These are phyloP conservation scores for Danio jaintianensis DNA, from an alignment of 2,797 vertebrate species.

Conservation along the genomic window DNA sequence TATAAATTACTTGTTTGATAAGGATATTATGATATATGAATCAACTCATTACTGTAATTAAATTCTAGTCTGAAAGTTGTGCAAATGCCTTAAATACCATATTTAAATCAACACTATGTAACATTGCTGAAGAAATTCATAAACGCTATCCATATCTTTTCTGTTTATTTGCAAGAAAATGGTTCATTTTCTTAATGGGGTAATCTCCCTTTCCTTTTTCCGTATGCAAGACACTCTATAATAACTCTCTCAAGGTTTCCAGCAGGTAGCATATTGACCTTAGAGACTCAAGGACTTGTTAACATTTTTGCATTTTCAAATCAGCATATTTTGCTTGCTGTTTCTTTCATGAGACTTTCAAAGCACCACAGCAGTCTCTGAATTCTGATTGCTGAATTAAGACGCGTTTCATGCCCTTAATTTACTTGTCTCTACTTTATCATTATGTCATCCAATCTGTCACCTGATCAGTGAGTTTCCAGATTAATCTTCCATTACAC, in stretches of 20 bases:
- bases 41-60: background rate
- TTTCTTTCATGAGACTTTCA: conserved; percentile 8
- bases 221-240: background rate
- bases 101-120: background rate
- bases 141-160: background rate
- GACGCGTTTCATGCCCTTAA: background rate
- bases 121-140: background rate
- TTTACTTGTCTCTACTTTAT: conserved; percentile 21
- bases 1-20: background rate
- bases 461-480: conserved; percentile 54
- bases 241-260: conserved; percentile 20
- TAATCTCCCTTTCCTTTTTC: background rate
- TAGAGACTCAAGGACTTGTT: conserved; percentile 24
- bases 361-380: conserved; percentile 8
- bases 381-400: conserved; percentile 18
- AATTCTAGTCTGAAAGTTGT: background rate
- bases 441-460: conserved; percentile 27
- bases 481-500: conserved; percentile 71
- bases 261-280: background rate
- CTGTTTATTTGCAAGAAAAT: conserved; percentile 4
- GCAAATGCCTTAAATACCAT: background rate
- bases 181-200: background rate
- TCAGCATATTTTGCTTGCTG: conserved; percentile 24
- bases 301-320: conserved; percentile 15
- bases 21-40: background rate